Percentiles rank a stretch among this genome's conserved stretches.
phyloP scores from a whole-genome alignment of 2,888 invertebrate species.

The Cactoblastis cactorum region DNA sequence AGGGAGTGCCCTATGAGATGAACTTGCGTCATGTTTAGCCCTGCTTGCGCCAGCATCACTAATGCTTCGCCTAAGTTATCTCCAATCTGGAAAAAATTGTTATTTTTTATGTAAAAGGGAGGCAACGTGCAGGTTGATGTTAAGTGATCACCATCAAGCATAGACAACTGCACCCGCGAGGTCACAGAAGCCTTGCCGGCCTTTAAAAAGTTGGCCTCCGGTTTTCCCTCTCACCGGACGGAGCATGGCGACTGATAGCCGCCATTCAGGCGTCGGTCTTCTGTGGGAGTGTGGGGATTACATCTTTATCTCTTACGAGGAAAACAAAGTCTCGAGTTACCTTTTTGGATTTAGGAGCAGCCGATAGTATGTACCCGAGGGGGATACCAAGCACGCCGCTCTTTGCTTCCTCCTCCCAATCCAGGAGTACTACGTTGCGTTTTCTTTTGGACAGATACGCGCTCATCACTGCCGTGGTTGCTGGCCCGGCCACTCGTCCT shows the following conservation, averaged over 20 bases:
- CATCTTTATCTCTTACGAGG: no score
- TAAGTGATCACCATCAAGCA: no score
- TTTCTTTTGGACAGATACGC: conserved; percentile 56
- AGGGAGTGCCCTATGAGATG: conserved; percentile 68
- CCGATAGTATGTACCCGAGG: conserved; percentile 53
- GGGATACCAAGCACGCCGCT: conserved; percentile 54
- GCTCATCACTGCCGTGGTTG: conserved; percentile 54
- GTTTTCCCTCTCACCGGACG: no score
- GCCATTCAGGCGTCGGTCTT: no score
- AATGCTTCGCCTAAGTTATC: conserved; percentile 44
- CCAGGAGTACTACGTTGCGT: conserved; percentile 60
- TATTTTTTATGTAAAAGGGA: no score
- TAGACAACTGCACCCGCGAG: no score
- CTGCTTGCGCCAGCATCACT: conserved; percentile 40
- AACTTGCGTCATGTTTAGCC: conserved; percentile 48
- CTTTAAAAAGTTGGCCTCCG: no score
- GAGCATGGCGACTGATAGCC: no score
- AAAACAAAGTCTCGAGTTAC: no score
- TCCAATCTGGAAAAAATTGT: conserved; percentile 42
- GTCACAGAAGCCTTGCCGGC: no score
- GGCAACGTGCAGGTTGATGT: no score
- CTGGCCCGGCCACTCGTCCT: conserved; percentile 43
- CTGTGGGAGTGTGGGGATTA: no score
- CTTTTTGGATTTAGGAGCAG: conserved; percentile 62
- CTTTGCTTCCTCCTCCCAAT: conserved; percentile 67